Evolutionary conservation across 2,113 vertebrate species (phyloP).

Genomic region (Semicossyphus pulcher): DNA sequence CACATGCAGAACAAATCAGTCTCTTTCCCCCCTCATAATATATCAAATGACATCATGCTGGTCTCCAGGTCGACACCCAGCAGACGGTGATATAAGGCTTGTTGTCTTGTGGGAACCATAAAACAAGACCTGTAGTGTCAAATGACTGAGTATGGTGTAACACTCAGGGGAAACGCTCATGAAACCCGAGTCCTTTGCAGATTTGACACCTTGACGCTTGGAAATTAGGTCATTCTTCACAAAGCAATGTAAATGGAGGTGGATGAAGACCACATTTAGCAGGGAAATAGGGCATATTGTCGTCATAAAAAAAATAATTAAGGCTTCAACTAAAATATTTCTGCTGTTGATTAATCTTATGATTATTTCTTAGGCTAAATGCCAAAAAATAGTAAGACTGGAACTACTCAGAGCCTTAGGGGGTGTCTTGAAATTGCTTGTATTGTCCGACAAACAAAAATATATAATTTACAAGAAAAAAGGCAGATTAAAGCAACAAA

Average conservation of each 20-base stretch:
- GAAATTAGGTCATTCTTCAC: neutral
- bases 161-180: conserved; percentile 10
- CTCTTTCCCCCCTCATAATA: conserved; percentile 6
- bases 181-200: conserved; percentile 44
- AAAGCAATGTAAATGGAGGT: neutral
- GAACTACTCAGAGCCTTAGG: conserved; percentile 25
- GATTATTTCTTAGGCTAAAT: conserved; percentile 20
- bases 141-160: conserved; percentile 38
- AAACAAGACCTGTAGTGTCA: conserved; percentile 54
- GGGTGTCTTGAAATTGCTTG: conserved; percentile 15
- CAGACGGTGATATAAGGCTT: conserved; percentile 58
- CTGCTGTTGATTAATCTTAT: neutral
- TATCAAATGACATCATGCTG: conserved; percentile 64
- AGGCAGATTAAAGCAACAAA: neutral
- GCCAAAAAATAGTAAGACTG: conserved; percentile 1
- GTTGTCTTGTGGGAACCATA: conserved; percentile 41
- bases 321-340: neutral
- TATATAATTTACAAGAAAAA: conserved; percentile 3
- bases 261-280: neutral
- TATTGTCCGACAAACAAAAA: conserved; percentile 9
- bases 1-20: conserved; percentile 54
- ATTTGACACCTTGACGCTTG: conserved; percentile 1
- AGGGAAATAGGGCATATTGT: neutral
- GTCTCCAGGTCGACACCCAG: conserved; percentile 51
- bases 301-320: neutral